A percentile compares a stretch with the other conserved stretches of the same genome.
Evolutionary conservation across 2,113 vertebrate genomes (phyloP).

Genomic region (Naja naja): DNA sequence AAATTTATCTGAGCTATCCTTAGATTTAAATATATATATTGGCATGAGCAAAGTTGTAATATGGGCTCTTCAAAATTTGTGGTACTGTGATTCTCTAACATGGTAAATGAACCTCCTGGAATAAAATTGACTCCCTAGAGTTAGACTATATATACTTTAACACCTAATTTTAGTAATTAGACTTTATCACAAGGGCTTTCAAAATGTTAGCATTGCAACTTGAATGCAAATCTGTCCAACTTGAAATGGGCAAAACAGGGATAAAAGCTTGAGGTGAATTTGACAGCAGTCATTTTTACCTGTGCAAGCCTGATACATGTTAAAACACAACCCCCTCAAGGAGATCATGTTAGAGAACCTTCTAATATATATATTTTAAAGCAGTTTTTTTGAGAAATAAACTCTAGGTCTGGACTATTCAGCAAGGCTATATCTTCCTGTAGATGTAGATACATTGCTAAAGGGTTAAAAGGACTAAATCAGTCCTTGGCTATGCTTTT

Average conservation of each 20-base stretch:
- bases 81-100: background rate
- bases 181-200: background rate
- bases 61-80: background rate
- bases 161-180: background rate
- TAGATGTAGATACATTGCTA: background rate
- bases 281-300: background rate
- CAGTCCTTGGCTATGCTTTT: background rate
- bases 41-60: background rate
- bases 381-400: background rate
- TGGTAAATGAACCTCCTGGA: background rate
- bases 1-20: background rate
- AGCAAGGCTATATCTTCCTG: background rate
- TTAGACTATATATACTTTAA: background rate
- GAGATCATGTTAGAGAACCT: background rate
- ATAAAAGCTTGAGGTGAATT: background rate
- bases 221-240: background rate
- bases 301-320: background rate
- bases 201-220: background rate
- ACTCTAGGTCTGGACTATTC: background rate
- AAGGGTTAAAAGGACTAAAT: background rate
- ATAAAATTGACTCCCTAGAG: background rate
- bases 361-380: background rate
- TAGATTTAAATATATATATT: background rate
- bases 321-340: background rate
- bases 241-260: background rate